Base-by-base conservation (phyloP, 1,140 invertebrate species). In the Drosophila sproati region DNA sequence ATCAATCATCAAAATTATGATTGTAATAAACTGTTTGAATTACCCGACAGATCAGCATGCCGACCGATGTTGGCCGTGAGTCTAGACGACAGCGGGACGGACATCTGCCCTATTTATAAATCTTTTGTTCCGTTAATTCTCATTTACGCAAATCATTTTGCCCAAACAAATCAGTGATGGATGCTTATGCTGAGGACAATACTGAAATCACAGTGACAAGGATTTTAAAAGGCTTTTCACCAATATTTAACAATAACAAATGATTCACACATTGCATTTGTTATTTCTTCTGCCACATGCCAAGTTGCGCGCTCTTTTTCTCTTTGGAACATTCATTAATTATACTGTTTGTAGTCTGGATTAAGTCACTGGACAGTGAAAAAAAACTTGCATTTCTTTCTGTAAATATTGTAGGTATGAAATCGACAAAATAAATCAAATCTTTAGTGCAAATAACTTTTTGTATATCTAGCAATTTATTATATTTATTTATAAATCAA, bases 201-300 rank as follows among this genome's bases (percentile, higher is more conserved):
- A 12, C 28, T 41, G 37, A 28, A 39, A 31, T 51, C 10, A 50
- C 45, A 72, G 57, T 50, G 77, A 76, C 72, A 74, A 52, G 54
- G 59, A 66, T 71, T 71, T 50, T 41, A n/a, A 8, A 5, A 10
- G 73, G 59, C 48, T 57, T 20, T 77, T 57, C 5, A n/a, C 52
- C 61, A 77, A 52, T 77, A 69, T 56, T 10, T 29, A 82, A 69
- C 74, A 77, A 66, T 59, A 82, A 75, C 48, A 78, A 82, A 82
- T 79, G 71, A 55, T 75, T 37, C 43, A 32, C 41, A 66, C 64
- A 55, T 64, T 60, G 60, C 70, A 59, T 67, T 77, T 69, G 34
- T 51, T 35, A 59, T 67, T 77, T 69, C 39, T 51, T 35, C 8
- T 35, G 51, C 45, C 47, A 51, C 60, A 62, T 55, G 51, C 54